These are phyloP conservation scores for Vidua macroura DNA, from an alignment of 2,113 vertebrate genomes.

Conservation along the genomic window DNA sequence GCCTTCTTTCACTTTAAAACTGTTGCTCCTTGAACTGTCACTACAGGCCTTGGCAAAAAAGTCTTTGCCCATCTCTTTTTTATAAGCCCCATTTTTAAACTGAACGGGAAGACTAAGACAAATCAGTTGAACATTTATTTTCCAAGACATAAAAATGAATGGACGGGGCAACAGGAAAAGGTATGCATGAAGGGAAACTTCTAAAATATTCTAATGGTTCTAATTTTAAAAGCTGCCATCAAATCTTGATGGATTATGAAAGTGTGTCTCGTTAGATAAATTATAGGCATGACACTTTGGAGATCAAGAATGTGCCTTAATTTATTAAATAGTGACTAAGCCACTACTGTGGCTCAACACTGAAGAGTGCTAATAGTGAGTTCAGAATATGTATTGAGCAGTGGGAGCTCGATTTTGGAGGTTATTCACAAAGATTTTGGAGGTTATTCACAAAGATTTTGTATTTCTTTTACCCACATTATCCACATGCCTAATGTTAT, in stretches of 20 bases:
- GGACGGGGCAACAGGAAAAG: constrained; percentile 54
- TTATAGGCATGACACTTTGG: constrained; percentile 40
- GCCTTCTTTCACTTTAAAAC: not conserved
- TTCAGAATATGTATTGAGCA: not conserved
- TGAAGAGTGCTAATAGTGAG: not conserved
- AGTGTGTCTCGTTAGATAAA: constrained; percentile 57
- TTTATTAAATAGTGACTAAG: constrained; percentile 58
- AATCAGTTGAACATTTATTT: constrained; percentile 57
- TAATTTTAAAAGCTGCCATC: constrained; percentile 70
- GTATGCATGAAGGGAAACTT: constrained; percentile 51
- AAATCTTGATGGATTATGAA: constrained; percentile 58
- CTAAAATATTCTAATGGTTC: constrained; percentile 54
- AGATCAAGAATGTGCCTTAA: constrained; percentile 33
- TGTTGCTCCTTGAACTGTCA: not conserved
- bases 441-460: not conserved
- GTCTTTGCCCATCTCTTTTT: not conserved
- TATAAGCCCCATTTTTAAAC: not conserved
- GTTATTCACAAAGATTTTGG: not conserved
- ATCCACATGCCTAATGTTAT: not conserved
- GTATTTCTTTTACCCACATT: not conserved
- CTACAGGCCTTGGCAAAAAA: not conserved
- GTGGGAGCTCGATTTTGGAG: not conserved
- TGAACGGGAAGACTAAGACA: constrained; percentile 16
- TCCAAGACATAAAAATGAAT: constrained; percentile 56
- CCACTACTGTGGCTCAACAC: not conserved